Evolutionary conservation across 2,113 vertebrate genomes (phyloP), one percentile per base, ranked within the genome.

Genomic region (Chamaetylas fuelleborni): DNA sequence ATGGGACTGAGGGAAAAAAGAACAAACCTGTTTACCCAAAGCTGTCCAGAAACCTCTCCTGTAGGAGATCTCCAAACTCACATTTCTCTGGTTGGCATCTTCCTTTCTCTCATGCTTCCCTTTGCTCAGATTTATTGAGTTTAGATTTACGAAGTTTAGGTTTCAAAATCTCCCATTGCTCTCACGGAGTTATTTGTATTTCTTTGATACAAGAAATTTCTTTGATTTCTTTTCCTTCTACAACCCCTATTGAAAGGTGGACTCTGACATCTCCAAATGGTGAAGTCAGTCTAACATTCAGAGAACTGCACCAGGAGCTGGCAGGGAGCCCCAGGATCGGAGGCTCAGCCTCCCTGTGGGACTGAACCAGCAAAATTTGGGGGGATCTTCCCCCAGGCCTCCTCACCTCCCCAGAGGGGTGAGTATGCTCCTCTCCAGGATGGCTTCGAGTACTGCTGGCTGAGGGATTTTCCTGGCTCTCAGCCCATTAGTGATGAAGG

Each of bases 11-110:
- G 28, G n/a, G 29, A 36, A 8, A 71, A 47, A 64, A 74, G 34
- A 51, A 28, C 0, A 5, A 74, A 71, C 6, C 6, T 7, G 0
- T n/a, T 50, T 58, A 19, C 5, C 40, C 47, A 54, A 26, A 50
- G 12, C 24, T 38, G 24, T 19, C 34, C 90, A 73, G 28, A 58
- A 56, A 5, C 25, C 23, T 54, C 29, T 86, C 15, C n/a, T 57
- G 18, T 23, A 31, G 47, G 38, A 67, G 43, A 74, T 18, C n/a
- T 56, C 70, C 65, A 71, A 71, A 43, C 22, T 42, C n/a, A 16
- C 4, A 0, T 51, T 58, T 79, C 45, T 43, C 40, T 65, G 56
- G 34, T 24, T 54, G 5, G 10, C 42, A 62, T 29, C 19, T 8
- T 34, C 29, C 15, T 66, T 58, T 33, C 36, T 84, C 33, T 62